A percentile compares a stretch with the other conserved stretches of the same genome.
Conservation (phyloP, 2,113 vertebrate genomes). For the Gnathonemus echidnorhynchus region DNA sequence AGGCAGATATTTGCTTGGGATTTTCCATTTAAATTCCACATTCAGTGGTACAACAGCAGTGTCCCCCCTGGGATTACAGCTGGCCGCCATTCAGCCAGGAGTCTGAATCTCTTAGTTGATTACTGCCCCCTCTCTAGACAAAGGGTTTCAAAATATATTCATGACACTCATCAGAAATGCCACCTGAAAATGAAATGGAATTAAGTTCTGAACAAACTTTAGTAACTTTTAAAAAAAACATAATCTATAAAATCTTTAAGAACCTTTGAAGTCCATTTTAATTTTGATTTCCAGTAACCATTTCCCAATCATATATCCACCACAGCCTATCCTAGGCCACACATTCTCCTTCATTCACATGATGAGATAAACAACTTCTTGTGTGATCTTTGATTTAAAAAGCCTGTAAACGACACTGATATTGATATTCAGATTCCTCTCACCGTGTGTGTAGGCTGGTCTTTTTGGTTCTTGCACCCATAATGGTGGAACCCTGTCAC, state of each 20-base stretch:
- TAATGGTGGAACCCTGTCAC: background rate
- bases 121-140: background rate
- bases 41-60: background rate
- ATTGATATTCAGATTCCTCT: background rate
- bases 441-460: background rate
- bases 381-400: background rate
- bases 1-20: background rate
- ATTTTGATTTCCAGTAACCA: conserved; percentile 35
- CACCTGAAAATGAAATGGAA: conserved; percentile 35
- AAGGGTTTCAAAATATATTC: background rate
- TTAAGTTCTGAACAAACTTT: conserved; percentile 31
- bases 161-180: conserved; percentile 18
- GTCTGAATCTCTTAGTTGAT: background rate
- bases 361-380: background rate
- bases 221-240: conserved; percentile 31
- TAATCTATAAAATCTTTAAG: conserved; percentile 41
- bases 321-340: conserved; percentile 5
- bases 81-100: background rate
- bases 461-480: background rate
- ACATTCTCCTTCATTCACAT: background rate
- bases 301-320: conserved; percentile 27
- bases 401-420: background rate
- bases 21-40: background rate
- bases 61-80: background rate
- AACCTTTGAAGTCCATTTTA: conserved; percentile 42